Conservation (phyloP, 2,888 invertebrate species). For the Drosophila nr. medialis region DNA sequence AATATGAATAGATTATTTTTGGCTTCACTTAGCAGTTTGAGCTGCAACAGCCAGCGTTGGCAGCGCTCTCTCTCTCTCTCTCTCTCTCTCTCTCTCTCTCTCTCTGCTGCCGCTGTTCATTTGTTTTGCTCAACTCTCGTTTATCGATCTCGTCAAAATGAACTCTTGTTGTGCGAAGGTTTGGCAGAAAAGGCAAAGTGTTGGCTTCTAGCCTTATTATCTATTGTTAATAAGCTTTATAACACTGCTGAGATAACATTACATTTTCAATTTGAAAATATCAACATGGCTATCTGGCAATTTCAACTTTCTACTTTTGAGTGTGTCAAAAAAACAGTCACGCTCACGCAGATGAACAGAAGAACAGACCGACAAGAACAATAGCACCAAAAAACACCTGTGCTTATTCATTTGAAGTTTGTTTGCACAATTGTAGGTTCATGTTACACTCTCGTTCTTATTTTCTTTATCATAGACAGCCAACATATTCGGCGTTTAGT, state of each 20-base stretch:
- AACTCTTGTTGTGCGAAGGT: neutral
- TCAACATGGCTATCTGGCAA: neutral
- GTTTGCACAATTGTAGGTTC: neutral
- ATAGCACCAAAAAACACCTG: neutral
- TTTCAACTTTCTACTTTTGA: neutral
- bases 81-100: neutral
- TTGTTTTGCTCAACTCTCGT: neutral
- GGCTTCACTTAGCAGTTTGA: too few relatives aligned
- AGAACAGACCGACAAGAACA: neutral
- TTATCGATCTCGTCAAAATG: neutral
- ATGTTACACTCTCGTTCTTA: accelerated
- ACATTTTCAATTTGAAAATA: neutral
- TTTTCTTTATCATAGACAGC: neutral
- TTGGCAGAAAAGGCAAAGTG: neutral
- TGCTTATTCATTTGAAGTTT: neutral
- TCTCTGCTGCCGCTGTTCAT: neutral
- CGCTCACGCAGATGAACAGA: too few relatives aligned
- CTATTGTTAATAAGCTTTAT: neutral
- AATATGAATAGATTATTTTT: neutral
- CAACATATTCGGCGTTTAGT: neutral
- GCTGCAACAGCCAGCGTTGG: neutral
- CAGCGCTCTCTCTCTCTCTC: neutral
- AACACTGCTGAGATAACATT: neutral
- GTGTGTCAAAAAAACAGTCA: neutral
- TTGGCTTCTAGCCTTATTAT: neutral